Conservation (phyloP, 1,140 invertebrate genomes). For the Philotrypesis tridentata region DNA sequence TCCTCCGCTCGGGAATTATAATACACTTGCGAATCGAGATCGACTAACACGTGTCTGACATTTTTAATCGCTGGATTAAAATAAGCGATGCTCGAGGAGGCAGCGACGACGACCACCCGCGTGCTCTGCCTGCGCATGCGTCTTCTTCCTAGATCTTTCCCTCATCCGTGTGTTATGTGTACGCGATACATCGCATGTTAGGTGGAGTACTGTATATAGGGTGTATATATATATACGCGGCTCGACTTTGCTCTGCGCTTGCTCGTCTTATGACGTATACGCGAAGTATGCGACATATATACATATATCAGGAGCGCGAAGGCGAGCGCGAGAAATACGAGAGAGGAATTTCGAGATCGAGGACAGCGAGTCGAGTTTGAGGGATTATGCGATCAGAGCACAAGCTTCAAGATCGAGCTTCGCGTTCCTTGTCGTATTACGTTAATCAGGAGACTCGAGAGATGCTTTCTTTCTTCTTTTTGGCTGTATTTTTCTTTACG, state of each 20-base stretch:
- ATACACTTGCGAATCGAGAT: slow-evolving; percentile 53
- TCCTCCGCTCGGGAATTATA: slow-evolving; percentile 27
- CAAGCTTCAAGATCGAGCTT: neutral
- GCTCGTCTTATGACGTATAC: too few relatives aligned
- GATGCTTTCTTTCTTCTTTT: neutral
- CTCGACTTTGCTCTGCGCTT: too few relatives aligned
- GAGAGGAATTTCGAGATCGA: neutral
- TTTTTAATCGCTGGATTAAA: slow-evolving; percentile 72
- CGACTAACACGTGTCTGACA: slow-evolving; percentile 72
- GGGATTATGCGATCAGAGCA: slow-evolving; percentile 26
- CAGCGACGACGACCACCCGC: slow-evolving; percentile 24
- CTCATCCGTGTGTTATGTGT: too few relatives aligned
- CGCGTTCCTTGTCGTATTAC: slow-evolving; percentile 44
- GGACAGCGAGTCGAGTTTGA: neutral
- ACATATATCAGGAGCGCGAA: neutral
- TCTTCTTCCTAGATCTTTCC: too few relatives aligned
- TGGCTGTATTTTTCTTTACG: neutral
- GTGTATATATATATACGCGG: too few relatives aligned
- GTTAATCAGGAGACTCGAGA: slow-evolving; percentile 2
- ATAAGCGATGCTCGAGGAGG: slow-evolving; percentile 38
- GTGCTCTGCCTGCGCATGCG: neutral
- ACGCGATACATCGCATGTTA: too few relatives aligned
- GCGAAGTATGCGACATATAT: too few relatives aligned
- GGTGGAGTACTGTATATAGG: too few relatives aligned
- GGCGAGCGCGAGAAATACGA: slow-evolving; percentile 1